Evolutionary conservation across 2,797 vertebrate genomes (phyloP).

Genomic region (Lagodon rhomboides): DNA sequence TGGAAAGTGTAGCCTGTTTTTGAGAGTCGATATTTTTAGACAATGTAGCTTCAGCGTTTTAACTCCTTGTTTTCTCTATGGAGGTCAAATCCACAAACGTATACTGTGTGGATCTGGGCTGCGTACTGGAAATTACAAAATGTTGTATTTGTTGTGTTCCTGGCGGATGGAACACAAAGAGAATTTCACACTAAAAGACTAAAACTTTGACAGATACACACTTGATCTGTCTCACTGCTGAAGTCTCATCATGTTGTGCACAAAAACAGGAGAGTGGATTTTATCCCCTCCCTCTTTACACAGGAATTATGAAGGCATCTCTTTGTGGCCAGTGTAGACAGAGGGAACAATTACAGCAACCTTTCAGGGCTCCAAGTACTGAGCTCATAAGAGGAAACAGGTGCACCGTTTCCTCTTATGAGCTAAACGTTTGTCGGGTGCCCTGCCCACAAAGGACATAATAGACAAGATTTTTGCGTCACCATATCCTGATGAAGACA

Average conservation of each 20-base stretch:
- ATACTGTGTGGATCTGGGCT: neutral
- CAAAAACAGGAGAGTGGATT: too few relatives aligned
- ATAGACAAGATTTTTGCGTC: too few relatives aligned
- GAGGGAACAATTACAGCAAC: neutral
- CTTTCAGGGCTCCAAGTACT: neutral
- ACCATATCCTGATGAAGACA: too few relatives aligned
- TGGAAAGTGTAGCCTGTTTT: conserved; percentile 26
- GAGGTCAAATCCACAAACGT: neutral
- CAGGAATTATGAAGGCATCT: neutral
- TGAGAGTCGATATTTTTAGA: conserved; percentile 49
- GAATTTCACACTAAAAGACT: neutral
- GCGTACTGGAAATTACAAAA: neutral
- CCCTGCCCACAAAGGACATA: neutral
- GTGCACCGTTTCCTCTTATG: neutral
- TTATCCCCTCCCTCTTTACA: neutral
- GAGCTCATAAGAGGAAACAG: neutral
- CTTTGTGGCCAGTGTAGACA: neutral
- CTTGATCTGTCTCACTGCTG: neutral
- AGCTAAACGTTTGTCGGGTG: neutral
- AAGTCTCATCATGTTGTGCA: neutral
- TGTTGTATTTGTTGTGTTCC: neutral
- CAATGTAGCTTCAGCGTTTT: neutral
- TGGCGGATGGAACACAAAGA: too few relatives aligned
- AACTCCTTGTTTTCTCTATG: neutral
- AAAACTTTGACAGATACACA: neutral